Base-by-base conservation (phyloP, 2,888 invertebrate genomes). In the Apocheima hispidaria region DNA sequence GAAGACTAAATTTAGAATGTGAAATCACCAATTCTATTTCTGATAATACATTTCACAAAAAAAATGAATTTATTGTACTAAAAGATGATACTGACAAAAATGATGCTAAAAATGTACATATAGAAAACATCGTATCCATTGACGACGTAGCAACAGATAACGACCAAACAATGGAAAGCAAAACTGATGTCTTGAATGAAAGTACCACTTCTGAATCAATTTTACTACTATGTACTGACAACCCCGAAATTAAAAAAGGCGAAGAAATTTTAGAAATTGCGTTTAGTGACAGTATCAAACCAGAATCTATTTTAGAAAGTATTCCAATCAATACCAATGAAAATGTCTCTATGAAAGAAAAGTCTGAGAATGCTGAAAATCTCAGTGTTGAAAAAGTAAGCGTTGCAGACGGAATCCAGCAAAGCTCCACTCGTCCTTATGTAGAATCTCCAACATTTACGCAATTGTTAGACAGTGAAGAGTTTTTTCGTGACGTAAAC, bases 171-270 rank as follows among this genome's bases (percentile, higher is more conserved):
- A 33, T 43, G 4, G 38, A 52, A 35, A n/a, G 41, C 23, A 48
- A 51, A 40, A 44, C 36, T 9, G 35, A 59, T 53, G 7, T 56
- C 38, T 46, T 65, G 9, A 66, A 64, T 20, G 46, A 58, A 23
- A 70, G 63, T 61, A 48, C 51, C 4, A 40, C 52, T 26, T 68
- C 70, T 18, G 66, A 50, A 51, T 63, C 66, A 6, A 63, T 65
- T 53, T 59, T 65, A 28, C 55, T 53, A 21, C n/a, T 21, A 44
- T 40, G 20, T 2, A 36, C 20, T 21, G 35, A 33, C 28, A 46
- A 35, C 5, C 9, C 23, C 18, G 28, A 16, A 0, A 30, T 28
- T 55, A 16, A 30, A 18, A 30, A 54, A 18, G 10, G 38, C 35
- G n/a, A 58, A 26, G 20, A 16, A 20, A 20, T 9, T 4, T 16